A percentile compares a stretch with the other conserved stretches of the same genome.
phyloP scores from a whole-genome alignment of 2,888 invertebrate genomes.

The Heliconius charithonia region DNA sequence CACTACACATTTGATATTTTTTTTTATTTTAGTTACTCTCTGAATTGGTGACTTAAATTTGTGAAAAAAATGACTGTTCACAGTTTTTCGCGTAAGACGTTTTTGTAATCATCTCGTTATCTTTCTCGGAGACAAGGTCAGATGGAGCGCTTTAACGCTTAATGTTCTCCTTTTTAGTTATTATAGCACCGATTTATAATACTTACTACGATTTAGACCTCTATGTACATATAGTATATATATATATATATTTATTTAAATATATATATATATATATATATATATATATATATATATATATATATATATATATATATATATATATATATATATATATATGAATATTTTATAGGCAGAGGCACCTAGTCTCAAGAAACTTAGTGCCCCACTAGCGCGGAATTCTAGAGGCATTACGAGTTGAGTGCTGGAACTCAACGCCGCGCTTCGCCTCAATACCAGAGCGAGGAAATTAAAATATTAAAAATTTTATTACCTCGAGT shows the following conservation, averaged over 20 bases:
- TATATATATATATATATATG: too few species aligned
- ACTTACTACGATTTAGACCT: neutral
- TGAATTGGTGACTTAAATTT: neutral
- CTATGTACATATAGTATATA: neutral
- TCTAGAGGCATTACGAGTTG: too few species aligned
- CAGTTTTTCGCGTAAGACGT: neutral
- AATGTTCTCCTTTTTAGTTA: neutral
- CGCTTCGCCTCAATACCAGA: too few species aligned
- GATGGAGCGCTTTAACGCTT: neutral
- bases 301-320: too few species aligned
- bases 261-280: too few species aligned
- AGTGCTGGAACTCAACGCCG: too few species aligned
- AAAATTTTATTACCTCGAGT: neutral
- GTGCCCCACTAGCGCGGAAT: too few species aligned
- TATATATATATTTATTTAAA: too few species aligned
- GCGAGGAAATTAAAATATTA: too few species aligned
- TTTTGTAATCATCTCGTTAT: neutral
- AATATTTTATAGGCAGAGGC: too few species aligned
- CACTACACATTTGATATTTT: slow-evolving; percentile 34
- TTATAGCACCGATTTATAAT: slow-evolving; percentile 1
- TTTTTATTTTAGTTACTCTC: neutral
- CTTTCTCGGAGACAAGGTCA: slow-evolving; percentile 2
- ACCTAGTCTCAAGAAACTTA: too few species aligned
- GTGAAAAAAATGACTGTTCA: neutral
- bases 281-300: neutral